Conservation (phyloP, 23 tunicate genomes). For the Corella eumyota region DNA sequence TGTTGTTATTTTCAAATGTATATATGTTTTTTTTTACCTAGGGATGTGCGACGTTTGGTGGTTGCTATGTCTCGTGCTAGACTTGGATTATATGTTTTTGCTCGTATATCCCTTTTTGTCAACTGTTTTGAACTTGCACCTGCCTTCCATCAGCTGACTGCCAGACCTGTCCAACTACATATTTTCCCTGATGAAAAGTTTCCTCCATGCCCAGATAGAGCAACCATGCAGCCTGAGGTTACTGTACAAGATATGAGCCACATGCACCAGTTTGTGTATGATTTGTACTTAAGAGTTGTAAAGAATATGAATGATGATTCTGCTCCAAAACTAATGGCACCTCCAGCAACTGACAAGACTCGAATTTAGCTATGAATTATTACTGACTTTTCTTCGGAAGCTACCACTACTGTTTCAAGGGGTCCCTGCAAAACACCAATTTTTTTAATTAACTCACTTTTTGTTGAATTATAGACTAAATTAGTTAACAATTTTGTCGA, state of each 20-base stretch:
- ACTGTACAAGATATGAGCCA: constrained; percentile 69
- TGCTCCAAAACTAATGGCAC: too few species aligned
- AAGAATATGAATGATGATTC: constrained; percentile 39
- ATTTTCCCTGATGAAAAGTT: constrained; percentile 59
- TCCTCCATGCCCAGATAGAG: constrained; percentile 21
- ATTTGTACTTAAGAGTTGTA: constrained; percentile 67
- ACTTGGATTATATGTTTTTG: constrained; percentile 89
- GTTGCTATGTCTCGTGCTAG: constrained; percentile 99
- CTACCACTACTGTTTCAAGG: too few species aligned
- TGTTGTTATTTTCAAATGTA: background rate
- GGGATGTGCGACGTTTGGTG: constrained; percentile 95
- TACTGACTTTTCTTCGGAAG: too few species aligned
- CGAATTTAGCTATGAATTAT: too few species aligned
- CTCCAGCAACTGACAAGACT: too few species aligned
- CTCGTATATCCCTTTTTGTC: constrained; percentile 72
- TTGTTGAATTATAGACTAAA: too few species aligned
- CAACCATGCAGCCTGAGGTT: constrained; percentile 12
- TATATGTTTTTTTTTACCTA: constrained; percentile 4
- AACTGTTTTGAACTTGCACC: constrained; percentile 92
- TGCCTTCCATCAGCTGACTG: constrained; percentile 61
- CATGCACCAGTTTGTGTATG: constrained; percentile 84
- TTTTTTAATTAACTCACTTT: too few species aligned
- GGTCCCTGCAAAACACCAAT: too few species aligned
- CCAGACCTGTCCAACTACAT: constrained; percentile 57
- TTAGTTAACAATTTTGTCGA: too few species aligned